Evolutionary conservation across 2,888 invertebrate species (phyloP).

Genomic region (Drosophila tripunctata): DNA sequence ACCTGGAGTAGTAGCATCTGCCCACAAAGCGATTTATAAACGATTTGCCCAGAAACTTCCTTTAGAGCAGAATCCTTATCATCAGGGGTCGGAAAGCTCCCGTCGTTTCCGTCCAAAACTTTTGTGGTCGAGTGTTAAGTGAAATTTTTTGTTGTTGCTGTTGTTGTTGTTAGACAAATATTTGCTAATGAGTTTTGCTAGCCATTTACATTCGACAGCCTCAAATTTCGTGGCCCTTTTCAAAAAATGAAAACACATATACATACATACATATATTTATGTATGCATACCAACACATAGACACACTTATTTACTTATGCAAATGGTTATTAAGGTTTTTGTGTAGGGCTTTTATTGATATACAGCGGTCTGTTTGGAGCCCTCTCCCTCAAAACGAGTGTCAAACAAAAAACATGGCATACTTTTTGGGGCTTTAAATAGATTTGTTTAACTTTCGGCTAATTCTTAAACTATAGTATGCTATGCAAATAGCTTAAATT

Average conservation of each 20-base stretch:
- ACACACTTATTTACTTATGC: conserved; percentile 45
- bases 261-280: neutral
- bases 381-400: neutral
- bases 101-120: conserved; percentile 31
- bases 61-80: conserved; percentile 16
- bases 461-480: conserved; percentile 6
- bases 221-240: conserved; percentile 49
- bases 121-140: conserved; percentile 72
- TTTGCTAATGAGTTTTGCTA: conserved; percentile 75
- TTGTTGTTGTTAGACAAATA: conserved; percentile 54
- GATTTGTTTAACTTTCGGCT: conserved; percentile 5
- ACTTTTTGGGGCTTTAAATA: neutral
- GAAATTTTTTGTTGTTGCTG: conserved; percentile 39
- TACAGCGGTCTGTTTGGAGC: neutral
- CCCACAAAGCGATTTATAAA: conserved; percentile 73
- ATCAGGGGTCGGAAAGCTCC: neutral
- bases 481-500: neutral
- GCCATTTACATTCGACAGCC: conserved; percentile 48
- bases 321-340: conserved; percentile 42
- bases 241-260: conserved; percentile 14
- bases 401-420: neutral
- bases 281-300: neutral
- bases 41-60: conserved; percentile 69
- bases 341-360: conserved; percentile 23
- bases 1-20: conserved; percentile 27